Conservation (phyloP, 2,797 vertebrate genomes). For the Sylvilagus floridanus region DNA sequence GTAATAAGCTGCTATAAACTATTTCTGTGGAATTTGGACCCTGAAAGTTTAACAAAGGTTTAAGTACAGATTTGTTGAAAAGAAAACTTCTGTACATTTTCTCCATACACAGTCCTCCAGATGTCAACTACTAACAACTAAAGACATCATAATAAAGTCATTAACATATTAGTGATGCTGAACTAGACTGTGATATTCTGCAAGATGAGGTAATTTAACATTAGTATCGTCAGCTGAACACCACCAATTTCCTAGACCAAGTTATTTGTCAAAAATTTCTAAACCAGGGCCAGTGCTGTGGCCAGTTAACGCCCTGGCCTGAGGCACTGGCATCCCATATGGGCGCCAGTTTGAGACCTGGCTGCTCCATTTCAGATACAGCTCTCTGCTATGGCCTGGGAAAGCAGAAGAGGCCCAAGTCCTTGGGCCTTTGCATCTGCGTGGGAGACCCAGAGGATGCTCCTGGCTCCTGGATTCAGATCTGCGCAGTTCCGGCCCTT, state of each 20-base stretch:
- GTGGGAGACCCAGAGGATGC: too few relatives aligned
- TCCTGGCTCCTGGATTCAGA: too few relatives aligned
- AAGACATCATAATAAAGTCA: background rate
- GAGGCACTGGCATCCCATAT: too few relatives aligned
- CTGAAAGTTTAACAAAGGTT: background rate
- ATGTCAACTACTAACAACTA: conserved; percentile 19
- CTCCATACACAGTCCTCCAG: background rate
- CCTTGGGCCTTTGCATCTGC: too few relatives aligned
- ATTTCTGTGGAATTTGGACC: background rate
- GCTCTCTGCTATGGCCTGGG: too few relatives aligned
- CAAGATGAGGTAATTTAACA: conserved; percentile 7
- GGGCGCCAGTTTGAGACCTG: too few relatives aligned
- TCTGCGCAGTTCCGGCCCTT: too few relatives aligned
- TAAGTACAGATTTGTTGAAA: background rate
- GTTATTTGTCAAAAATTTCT: conserved; percentile 55
- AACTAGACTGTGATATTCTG: background rate
- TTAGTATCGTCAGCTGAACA: conserved; percentile 56
- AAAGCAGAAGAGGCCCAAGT: too few relatives aligned
- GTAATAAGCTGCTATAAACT: background rate
- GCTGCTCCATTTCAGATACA: too few relatives aligned
- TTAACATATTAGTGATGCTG: background rate
- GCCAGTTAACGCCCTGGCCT: too few relatives aligned
- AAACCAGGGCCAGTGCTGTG: background rate
- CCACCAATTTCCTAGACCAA: background rate
- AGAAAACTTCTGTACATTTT: background rate